Conservation (phyloP, 2,113 vertebrate species). For the Turdus rufiventris region DNA sequence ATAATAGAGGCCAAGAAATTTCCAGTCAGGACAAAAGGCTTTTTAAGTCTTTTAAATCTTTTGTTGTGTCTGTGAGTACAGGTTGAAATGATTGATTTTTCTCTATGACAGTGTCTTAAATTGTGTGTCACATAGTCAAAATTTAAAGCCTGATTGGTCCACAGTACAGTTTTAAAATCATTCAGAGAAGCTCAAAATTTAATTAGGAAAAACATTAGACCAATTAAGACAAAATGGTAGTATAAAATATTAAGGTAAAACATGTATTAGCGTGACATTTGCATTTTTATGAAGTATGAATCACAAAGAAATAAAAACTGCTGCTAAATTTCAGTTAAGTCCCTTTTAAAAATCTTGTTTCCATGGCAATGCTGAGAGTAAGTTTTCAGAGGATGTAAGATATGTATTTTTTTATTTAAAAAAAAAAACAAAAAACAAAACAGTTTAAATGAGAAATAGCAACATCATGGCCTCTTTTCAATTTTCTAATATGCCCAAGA, state of each 20-base stretch:
- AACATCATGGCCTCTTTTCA: slow-evolving; percentile 67
- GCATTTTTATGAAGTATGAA: slow-evolving; percentile 83
- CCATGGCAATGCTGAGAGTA: slow-evolving; percentile 77
- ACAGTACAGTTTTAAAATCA: slow-evolving; percentile 42
- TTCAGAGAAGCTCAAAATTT: slow-evolving; percentile 69
- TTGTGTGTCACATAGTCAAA: slow-evolving; percentile 65
- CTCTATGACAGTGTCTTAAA: slow-evolving; percentile 70
- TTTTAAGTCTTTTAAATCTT: slow-evolving; percentile 61
- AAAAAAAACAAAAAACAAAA: not conserved
- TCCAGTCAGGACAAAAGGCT: slow-evolving; percentile 39
- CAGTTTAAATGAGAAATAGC: slow-evolving; percentile 75
- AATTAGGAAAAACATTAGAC: slow-evolving; percentile 75
- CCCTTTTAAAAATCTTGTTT: slow-evolving; percentile 78
- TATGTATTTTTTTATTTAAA: slow-evolving; percentile 74
- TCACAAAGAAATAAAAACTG: slow-evolving; percentile 80
- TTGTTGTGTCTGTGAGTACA: slow-evolving; percentile 63
- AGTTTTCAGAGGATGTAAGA: slow-evolving; percentile 76
- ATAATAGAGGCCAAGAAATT: slow-evolving; percentile 30
- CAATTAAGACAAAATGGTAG: slow-evolving; percentile 73
- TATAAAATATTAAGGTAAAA: slow-evolving; percentile 80
- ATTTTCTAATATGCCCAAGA: slow-evolving; percentile 69
- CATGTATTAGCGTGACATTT: slow-evolving; percentile 78
- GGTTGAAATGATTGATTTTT: slow-evolving; percentile 67
- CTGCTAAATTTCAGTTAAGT: slow-evolving; percentile 79
- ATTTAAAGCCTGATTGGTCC: slow-evolving; percentile 69